phyloP scores from a whole-genome alignment of 2,113 vertebrate species.

The Hepsetus odoe region DNA sequence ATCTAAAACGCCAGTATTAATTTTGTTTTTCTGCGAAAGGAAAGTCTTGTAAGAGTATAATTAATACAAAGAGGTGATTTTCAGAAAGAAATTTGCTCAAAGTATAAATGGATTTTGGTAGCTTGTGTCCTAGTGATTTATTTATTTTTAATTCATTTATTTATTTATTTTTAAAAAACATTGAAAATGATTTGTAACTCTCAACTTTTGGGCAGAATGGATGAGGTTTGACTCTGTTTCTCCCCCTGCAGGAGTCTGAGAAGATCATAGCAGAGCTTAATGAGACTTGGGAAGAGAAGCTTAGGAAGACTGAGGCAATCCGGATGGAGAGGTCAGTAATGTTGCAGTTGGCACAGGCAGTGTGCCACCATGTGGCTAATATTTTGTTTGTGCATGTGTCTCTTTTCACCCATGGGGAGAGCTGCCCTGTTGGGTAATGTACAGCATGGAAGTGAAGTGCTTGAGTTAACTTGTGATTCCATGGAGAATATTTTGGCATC shows the following conservation, averaged over 20 bases:
- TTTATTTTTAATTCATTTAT: neutral
- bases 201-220: neutral
- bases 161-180: neutral
- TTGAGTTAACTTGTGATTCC: no score
- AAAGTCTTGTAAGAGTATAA: no score
- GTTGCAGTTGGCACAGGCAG: conserved; percentile 20
- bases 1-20: no score
- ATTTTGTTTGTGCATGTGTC: conserved; percentile 38
- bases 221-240: conserved; percentile 3
- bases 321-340: conserved; percentile 93
- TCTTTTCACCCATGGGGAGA: conserved; percentile 43
- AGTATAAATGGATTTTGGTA: no score
- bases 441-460: no score
- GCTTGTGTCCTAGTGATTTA: neutral
- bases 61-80: no score
- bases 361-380: conserved; percentile 34
- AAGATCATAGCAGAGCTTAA: conserved; percentile 99
- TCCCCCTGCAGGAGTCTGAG: conserved; percentile 87
- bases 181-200: neutral
- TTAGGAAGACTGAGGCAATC: conserved; percentile 96
- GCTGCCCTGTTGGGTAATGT: conserved; percentile 32
- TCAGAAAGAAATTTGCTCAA: no score
- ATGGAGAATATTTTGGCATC: no score
- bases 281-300: conserved; percentile 86
- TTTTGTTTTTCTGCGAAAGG: no score